Base-by-base conservation (phyloP, 2,113 vertebrate genomes). In the Typhlomys cinereus region DNA sequence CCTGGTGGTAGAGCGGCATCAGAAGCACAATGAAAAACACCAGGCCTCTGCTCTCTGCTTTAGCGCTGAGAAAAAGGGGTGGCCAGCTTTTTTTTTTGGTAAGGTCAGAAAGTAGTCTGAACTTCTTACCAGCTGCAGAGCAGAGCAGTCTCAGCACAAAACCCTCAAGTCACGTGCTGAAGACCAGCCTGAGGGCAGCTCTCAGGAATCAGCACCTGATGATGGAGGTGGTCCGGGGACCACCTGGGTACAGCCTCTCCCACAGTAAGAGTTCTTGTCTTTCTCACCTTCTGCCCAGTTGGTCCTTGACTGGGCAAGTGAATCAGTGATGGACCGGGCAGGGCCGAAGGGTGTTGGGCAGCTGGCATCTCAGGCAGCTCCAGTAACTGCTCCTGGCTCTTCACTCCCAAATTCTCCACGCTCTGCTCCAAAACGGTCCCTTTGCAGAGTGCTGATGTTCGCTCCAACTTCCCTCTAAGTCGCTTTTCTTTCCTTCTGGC, bases 401-500 rank as follows among this genome's bases (percentile, higher is more conserved):
- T 7, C 0, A 31, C 50, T 41, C 79, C 71, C 1, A 75, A 76
- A 85, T 44, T 67, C 27, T 18, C 6, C 34, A 67, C 66, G 7
- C 25, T 94, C 80, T 95, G 76, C 69, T 76, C 91, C 94, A 12
- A 75, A 70, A 90, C 70, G 36, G 20, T 31, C 71, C 66, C 73
- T 66, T 50, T 61, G 70, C 66, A 89, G 93, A 90, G 90, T 18
- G 61, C 82, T 71, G 59, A 83, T 1, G 44, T 50, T 85, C 80
- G 67, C 79, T 20, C 69, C n/a, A 57, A 9, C 76, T 81, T 52
- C 57, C 71, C 80, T 70, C 74, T 41, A 61, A 14, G 88, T 95
- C 85, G 90, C 92, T 96, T 91, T 94, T 82, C 76, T 83, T 93
- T 93, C 87, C 80, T 95, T 92, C 80, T 89, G 84, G 95, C 94